A percentile compares a stretch with the other conserved stretches of the same genome.
Conservation (phyloP, 2,888 invertebrate species). For the Lasioglossum villosulum region DNA sequence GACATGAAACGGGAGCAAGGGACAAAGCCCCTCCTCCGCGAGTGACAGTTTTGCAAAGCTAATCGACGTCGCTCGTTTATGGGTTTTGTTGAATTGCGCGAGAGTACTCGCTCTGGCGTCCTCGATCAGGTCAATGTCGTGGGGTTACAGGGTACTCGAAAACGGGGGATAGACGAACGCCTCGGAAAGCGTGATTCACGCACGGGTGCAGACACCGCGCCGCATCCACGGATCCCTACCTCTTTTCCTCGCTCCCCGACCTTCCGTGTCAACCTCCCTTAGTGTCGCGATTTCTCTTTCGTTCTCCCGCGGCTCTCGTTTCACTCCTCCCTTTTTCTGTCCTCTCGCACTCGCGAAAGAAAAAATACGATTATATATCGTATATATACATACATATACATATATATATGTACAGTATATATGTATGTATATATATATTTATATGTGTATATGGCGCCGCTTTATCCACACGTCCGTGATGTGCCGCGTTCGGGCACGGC, state of each 20-base stretch:
- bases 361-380: slow-evolving; percentile 56
- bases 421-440: not conserved
- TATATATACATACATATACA: not conserved
- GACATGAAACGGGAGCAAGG: slow-evolving; percentile 38
- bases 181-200: slow-evolving; percentile 79
- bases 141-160: slow-evolving; percentile 63
- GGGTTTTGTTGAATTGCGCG: slow-evolving; percentile 17
- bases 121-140: slow-evolving; percentile 74
- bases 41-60: slow-evolving; percentile 49
- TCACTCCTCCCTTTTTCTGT: slow-evolving; percentile 46
- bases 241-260: slow-evolving; percentile 15
- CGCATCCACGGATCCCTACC: slow-evolving; percentile 62
- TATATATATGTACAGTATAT: not conserved
- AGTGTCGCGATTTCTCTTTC: slow-evolving; percentile 34
- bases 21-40: slow-evolving; percentile 51
- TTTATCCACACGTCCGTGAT: slow-evolving; percentile 66
- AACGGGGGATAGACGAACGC: slow-evolving; percentile 74
- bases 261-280: slow-evolving; percentile 28
- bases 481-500: slow-evolving; percentile 67
- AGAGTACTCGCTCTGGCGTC: slow-evolving; percentile 35
- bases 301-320: slow-evolving; percentile 14
- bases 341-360: slow-evolving; percentile 40
- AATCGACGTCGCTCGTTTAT: slow-evolving; percentile 24
- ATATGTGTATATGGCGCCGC: slow-evolving; percentile 60
- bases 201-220: slow-evolving; percentile 76